phyloP scores from a whole-genome alignment of 2,113 vertebrate species.

The Sula dactylatra region DNA sequence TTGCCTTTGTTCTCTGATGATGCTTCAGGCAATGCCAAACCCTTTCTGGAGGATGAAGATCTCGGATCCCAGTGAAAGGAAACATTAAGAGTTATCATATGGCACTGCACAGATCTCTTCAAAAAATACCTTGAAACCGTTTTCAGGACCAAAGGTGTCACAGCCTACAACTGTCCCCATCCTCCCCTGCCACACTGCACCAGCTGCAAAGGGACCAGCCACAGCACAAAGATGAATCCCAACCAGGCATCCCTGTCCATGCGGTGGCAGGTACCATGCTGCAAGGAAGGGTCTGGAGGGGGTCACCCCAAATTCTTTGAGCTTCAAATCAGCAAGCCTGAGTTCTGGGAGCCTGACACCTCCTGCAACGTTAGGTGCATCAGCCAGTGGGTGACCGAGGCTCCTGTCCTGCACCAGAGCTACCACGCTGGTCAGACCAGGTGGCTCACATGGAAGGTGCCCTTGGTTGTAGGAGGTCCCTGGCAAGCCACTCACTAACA shows the following conservation, averaged over 20 bases:
- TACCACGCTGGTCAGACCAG: neutral
- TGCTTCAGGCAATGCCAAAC: conserved; percentile 49
- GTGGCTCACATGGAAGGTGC: neutral
- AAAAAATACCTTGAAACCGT: neutral
- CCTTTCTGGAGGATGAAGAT: conserved; percentile 44
- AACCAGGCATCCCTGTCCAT: neutral
- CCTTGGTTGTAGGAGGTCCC: neutral
- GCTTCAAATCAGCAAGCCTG: neutral
- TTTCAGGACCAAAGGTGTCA: neutral
- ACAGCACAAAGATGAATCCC: neutral
- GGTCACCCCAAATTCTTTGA: rapidly evolving
- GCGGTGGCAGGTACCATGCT: neutral
- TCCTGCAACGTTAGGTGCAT: neutral
- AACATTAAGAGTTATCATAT: neutral
- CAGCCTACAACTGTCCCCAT: rapidly evolving
- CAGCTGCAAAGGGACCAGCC: neutral
- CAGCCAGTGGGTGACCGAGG: neutral
- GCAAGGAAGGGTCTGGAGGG: neutral
- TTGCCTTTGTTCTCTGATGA: conserved; percentile 49
- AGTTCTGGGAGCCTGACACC: neutral
- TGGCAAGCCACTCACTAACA: rapidly evolving
- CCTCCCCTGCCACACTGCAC: neutral
- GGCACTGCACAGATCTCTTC: neutral
- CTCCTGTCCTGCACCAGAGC: neutral
- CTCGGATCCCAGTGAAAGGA: neutral